Evolutionary conservation across 2,888 invertebrate species (phyloP).

Genomic region (Aquatica leii): DNA sequence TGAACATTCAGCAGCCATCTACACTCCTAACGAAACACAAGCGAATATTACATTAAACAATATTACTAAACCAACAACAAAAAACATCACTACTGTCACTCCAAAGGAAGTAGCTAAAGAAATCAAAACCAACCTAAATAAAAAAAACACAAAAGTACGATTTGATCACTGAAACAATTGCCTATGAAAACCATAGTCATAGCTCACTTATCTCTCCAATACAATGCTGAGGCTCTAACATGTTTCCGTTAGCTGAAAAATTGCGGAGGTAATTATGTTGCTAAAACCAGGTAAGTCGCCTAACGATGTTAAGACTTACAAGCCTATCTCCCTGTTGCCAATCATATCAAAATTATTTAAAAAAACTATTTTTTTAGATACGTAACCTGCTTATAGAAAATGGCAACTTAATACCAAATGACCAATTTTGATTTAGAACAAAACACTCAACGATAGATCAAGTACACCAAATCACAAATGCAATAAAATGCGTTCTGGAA

Average conservation of each 20-base stretch:
- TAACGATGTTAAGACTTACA: not conserved
- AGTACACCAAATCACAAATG: too few relatives aligned
- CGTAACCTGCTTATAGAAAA: too few relatives aligned
- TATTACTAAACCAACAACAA: conserved; percentile 13
- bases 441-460: too few relatives aligned
- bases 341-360: too few relatives aligned
- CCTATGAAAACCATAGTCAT: conserved; percentile 37
- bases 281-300: not conserved
- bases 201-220: conserved; percentile 14
- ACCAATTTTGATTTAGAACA: too few relatives aligned
- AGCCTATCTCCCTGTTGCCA: not conserved
- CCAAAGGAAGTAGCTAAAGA: conserved; percentile 38
- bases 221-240: conserved; percentile 7
- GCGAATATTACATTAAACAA: not conserved
- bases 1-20: conserved; percentile 32
- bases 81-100: conserved; percentile 20
- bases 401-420: too few relatives aligned
- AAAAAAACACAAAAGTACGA: conserved; percentile 42
- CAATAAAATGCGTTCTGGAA: too few relatives aligned
- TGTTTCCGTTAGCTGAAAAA: not conserved
- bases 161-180: conserved; percentile 39
- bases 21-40: conserved; percentile 25
- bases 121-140: conserved; percentile 25
- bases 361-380: too few relatives aligned
- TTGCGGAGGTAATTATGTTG: not conserved